Conservation (phyloP, 2,113 vertebrate species). For the Gracilinanus agilis region DNA sequence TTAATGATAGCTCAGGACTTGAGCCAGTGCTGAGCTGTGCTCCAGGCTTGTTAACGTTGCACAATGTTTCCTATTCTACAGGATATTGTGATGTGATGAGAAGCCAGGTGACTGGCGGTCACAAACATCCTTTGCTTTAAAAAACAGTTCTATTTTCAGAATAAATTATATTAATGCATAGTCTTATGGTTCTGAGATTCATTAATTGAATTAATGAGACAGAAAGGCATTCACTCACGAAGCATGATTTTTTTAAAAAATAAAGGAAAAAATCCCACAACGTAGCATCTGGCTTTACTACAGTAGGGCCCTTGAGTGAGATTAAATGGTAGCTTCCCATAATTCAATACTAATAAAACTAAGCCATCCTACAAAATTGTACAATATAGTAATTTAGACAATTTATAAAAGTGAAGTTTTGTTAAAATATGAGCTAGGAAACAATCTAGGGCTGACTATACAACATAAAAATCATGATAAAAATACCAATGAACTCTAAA, state of each 20-base stretch:
- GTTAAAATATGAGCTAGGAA: not conserved
- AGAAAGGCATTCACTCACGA: constrained; percentile 70
- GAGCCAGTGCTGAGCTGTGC: not conserved
- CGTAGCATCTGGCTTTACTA: constrained; percentile 65
- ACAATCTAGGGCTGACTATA: constrained; percentile 18
- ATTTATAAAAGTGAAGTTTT: constrained; percentile 52
- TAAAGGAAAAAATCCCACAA: constrained; percentile 41
- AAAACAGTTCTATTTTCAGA: constrained; percentile 38
- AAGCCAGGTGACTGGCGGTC: constrained; percentile 42
- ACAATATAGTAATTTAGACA: constrained; percentile 49
- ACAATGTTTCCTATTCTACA: constrained; percentile 38
- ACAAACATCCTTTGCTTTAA: constrained; percentile 54
- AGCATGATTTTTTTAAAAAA: constrained; percentile 69
- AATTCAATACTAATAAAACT: constrained; percentile 75
- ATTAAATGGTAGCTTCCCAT: constrained; percentile 70
- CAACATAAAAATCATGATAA: constrained; percentile 7
- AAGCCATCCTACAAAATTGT: constrained; percentile 45
- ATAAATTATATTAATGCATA: constrained; percentile 66
- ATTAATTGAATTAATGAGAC: constrained; percentile 83
- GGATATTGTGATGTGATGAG: constrained; percentile 50
- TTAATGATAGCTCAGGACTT: not conserved
- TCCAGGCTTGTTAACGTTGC: constrained; percentile 10
- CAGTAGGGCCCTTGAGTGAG: constrained; percentile 63
- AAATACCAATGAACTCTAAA: constrained; percentile 28
- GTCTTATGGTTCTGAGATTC: constrained; percentile 50